Evolutionary conservation across 2,113 vertebrate genomes (phyloP).

Genomic region (Sporophila hypoxantha): DNA sequence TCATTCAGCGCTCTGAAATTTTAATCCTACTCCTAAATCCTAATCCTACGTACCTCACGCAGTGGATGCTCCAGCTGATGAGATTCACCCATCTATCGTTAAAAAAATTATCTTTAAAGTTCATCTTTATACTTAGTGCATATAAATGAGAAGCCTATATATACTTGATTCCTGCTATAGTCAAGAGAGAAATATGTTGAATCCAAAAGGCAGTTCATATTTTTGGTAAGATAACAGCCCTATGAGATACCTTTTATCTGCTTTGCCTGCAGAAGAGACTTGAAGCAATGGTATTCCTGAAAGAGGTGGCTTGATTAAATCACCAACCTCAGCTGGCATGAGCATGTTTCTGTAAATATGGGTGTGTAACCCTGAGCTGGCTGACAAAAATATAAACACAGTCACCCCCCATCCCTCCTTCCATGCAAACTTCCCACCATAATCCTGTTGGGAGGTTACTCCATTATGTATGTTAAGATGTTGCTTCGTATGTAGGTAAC

Average conservation of each 20-base stretch:
- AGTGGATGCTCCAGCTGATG: not conserved
- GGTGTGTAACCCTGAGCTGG: not conserved
- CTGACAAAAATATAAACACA: not conserved
- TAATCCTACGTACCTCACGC: not conserved
- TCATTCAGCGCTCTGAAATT: not conserved
- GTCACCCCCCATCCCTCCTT: not conserved
- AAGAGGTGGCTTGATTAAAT: not conserved
- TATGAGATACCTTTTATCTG: not conserved
- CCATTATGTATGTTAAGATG: not conserved
- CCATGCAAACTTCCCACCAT: not conserved
- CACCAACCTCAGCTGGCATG: not conserved
- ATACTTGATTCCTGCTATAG: not conserved
- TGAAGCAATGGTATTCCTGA: not conserved
- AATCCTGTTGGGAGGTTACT: not conserved
- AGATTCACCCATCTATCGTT: not conserved
- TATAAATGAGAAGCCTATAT: not conserved
- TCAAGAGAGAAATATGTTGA: not conserved
- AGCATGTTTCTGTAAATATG: not conserved
- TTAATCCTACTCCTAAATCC: not conserved
- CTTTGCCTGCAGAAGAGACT: not conserved
- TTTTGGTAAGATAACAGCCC: not conserved
- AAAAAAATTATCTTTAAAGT: not conserved
- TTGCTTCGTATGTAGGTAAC: not conserved
- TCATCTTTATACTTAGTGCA: not conserved
- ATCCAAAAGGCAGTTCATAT: not conserved